Base-by-base conservation (phyloP, 2,888 invertebrate species). In the Catotricha subobsoleta region DNA sequence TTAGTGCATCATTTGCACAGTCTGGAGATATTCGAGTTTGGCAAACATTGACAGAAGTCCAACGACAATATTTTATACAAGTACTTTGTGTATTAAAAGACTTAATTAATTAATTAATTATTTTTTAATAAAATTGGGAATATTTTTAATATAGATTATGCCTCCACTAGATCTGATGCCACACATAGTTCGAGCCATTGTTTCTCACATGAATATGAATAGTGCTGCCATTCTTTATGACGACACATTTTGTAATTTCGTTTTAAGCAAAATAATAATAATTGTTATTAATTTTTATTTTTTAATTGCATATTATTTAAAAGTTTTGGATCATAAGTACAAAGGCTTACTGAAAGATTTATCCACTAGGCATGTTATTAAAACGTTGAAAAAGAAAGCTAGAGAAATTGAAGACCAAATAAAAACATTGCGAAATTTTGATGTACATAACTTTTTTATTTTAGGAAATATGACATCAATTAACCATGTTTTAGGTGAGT, bases 251-350 rank as follows among this genome's bases (percentile, higher is more conserved):
- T 34, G 84, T 84, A 58, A 54, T 68, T 56, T 46, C n/a, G 3
- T 76, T 29, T 91, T 29, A n/a, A 21, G n/a, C 10, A 8, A 3
- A 12, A 16, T 25, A 5, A 16, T 5, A 33, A 20, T 34, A 34
- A 16, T 34, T 19, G 10, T 3, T 25, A 6, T 34, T 25, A 7
- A 16, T 34, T 25, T 13, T 23, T n/a, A 10, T 23, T 13, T 25
- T 39, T n/a, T 39, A 18, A 19, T 31, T 5, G n/a, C 13, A n/a
- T 29, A n/a, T 31, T 8, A 25, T 25, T 25, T 30, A 30, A 10
- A 8, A 82, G 81, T 86, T 10, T 86, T 91, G 82, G 87, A 90
- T 54, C 87, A 91, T 65, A 90, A 91, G 60, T 91, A 88, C 62
- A 88, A 90, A 60, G 81, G 87, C 9, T 63, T 92, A 8, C 66